phyloP scores from a whole-genome alignment of 2,113 vertebrate species.

The Rhagologus leucostigma region DNA sequence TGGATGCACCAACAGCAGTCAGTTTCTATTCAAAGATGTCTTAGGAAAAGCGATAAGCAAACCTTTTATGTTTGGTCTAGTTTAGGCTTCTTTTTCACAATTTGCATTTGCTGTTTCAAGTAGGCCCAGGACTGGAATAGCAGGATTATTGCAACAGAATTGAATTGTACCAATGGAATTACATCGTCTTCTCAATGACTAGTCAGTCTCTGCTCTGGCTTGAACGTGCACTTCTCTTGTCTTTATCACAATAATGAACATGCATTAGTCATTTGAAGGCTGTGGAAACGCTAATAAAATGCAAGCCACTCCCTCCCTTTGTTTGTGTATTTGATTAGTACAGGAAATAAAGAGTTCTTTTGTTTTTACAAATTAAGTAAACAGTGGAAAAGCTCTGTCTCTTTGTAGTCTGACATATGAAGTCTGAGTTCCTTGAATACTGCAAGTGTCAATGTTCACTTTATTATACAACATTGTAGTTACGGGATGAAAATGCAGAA shows the following conservation, averaged over 20 bases:
- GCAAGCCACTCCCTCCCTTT: neutral
- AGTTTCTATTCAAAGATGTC: neutral
- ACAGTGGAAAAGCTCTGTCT: neutral
- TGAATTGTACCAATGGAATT: neutral
- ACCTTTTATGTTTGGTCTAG: neutral
- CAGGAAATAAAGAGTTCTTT: neutral
- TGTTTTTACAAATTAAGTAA: neutral
- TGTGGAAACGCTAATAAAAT: neutral
- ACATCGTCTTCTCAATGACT: neutral
- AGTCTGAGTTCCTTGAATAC: neutral
- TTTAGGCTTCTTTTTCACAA: neutral
- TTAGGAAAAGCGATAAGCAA: neutral
- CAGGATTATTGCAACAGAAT: neutral
- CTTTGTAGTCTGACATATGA: neutral
- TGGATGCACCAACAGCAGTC: neutral
- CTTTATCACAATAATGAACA: neutral
- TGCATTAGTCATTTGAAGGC: neutral
- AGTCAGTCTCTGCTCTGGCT: neutral
- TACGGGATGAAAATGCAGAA: neutral
- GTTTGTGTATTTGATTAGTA: neutral
- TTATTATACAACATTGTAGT: neutral
- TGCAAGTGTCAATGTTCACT: neutral
- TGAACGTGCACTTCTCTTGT: neutral
- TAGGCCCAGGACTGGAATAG: neutral
- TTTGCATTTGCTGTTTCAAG: neutral